Evolutionary conservation across 2,888 invertebrate species (phyloP).

Genomic region (Stenolophus ochropezus): DNA sequence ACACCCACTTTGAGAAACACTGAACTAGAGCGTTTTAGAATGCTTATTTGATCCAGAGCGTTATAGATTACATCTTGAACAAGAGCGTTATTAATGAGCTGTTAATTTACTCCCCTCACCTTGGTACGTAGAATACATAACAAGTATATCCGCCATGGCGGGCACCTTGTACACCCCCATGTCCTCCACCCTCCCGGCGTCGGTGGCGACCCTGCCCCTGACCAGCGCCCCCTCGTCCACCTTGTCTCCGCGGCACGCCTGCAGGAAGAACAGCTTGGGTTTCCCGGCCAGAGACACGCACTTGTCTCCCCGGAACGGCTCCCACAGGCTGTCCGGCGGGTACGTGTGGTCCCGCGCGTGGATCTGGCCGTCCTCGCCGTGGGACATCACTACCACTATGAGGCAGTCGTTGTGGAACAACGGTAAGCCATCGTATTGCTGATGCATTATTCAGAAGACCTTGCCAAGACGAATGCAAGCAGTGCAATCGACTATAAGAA

Average conservation of each 20-base stretch:
- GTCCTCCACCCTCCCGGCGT: slow-evolving; percentile 62
- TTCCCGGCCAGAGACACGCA: slow-evolving; percentile 80
- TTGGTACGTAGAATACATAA: slow-evolving; percentile 82
- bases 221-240: slow-evolving; percentile 76
- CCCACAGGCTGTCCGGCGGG: slow-evolving; percentile 77
- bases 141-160: slow-evolving; percentile 81
- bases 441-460: no score
- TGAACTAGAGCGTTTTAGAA: no score
- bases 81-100: no score
- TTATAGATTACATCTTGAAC: no score
- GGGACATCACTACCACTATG: slow-evolving; percentile 78
- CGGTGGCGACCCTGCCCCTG: slow-evolving; percentile 63
- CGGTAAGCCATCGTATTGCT: no score
- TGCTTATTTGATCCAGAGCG: no score
- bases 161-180: slow-evolving; percentile 78
- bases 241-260: slow-evolving; percentile 80
- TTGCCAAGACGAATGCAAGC: no score
- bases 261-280: slow-evolving; percentile 83
- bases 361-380: slow-evolving; percentile 79
- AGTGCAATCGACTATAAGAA: no score
- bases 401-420: slow-evolving; percentile 79
- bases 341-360: slow-evolving; percentile 78
- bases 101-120: no score
- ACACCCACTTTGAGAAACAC: no score
- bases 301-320: slow-evolving; percentile 76